These are phyloP conservation scores for Erebia ligea DNA, from an alignment of 2,888 invertebrate species.

Conservation along the genomic window DNA sequence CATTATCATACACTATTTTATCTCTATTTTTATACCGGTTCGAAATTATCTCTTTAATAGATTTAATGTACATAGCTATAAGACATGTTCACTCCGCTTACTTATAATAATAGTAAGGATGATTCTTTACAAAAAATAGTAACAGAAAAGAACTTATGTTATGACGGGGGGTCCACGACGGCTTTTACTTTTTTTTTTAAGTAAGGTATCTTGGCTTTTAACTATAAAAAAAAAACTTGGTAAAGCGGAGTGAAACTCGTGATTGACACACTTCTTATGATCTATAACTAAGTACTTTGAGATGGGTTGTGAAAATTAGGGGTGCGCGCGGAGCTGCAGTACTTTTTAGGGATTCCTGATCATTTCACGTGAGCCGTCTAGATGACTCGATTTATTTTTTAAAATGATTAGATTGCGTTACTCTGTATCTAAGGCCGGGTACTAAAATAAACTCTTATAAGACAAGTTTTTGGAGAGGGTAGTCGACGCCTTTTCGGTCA, in stretches of 20 bases:
- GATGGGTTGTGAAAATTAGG: conserved; percentile 50
- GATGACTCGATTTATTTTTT: not conserved
- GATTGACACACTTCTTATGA: conserved; percentile 74
- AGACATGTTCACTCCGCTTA: conserved; percentile 21
- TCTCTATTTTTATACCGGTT: not conserved
- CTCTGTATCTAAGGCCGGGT: no score
- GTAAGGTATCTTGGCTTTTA: not conserved
- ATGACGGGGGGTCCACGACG: no score
- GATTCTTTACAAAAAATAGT: no score
- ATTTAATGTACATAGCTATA: conserved; percentile 10
- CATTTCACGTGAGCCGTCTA: conserved; percentile 38
- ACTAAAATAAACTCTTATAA: no score
- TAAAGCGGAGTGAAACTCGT: conserved; percentile 49
- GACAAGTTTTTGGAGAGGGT: no score
- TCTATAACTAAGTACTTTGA: conserved; percentile 53
- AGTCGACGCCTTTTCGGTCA: no score
- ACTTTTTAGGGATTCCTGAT: conserved; percentile 28
- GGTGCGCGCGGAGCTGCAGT: conserved; percentile 46
- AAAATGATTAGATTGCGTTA: no score
- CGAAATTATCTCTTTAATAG: not conserved
- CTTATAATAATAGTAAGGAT: not conserved
- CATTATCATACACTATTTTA: not conserved
- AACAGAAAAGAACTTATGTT: no score
- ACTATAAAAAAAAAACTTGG: not conserved
- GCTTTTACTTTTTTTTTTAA: no score